Base-by-base conservation (phyloP, 2,888 invertebrate species). In the Saturnia japonica region DNA sequence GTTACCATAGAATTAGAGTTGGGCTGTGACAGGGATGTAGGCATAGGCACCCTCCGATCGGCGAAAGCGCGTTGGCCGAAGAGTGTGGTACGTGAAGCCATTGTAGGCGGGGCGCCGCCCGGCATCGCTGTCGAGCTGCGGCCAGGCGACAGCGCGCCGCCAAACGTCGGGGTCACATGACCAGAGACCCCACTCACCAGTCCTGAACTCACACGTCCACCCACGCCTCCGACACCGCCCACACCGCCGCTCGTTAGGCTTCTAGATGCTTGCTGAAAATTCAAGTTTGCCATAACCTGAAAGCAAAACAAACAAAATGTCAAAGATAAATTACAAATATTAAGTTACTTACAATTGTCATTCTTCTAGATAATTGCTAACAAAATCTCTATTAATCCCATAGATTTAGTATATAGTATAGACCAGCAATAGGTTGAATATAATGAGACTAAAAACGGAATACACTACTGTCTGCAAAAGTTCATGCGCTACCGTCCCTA, bases 221-320 rank as follows among this genome's bases (percentile, higher is more conserved):
- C 93, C 75, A 94, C 92, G 73, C 94, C 91, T 80, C 94, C 96
- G 93, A 72, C 72, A 22, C 94, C 88, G 66, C 93, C 93, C 74
- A 94, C 92, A 73, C 94, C 91, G 81, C 94, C 96, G 93, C 97
- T 97, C 91, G 97, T 97, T 95, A 97, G 96, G 95, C 97, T 97
- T 95, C 97, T 96, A 93, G 97, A 97, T 84, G 97, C 96, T 95
- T 96, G 96, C 93, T 97, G 97, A 95, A 97, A 97, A 95, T 97
- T 97, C 96, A 97, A 96, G 96, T 97, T 97, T 95, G 97, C 97
- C 97, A 98, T 97, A 96, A 96, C 97, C 97, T 95, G 93, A 19
- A 88, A 91, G 25, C 54, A 42, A 67, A n/a, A 68, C 47, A 16
- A 14, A 19, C 47, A 47, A 47, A 47, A 47, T 47, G 19, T 6